Percentiles rank a stretch among this genome's conserved stretches.
Conservation (phyloP, 2,797 vertebrate species). For the Cossypha heuglini region DNA sequence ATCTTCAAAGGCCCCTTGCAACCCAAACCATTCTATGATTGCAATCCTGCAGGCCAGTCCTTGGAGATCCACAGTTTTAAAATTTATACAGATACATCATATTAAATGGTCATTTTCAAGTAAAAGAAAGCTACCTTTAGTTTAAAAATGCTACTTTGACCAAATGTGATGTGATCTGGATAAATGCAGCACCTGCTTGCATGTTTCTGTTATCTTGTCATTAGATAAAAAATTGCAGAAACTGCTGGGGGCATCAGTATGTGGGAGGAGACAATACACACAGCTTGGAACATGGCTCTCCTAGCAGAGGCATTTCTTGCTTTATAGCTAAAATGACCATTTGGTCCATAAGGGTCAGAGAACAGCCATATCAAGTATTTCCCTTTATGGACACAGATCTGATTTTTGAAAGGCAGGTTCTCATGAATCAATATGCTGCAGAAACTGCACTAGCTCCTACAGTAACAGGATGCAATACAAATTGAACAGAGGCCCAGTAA, state of each 20-base stretch:
- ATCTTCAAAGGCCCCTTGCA: background rate
- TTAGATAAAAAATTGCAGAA: background rate
- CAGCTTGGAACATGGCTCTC: background rate
- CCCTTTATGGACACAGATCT: background rate
- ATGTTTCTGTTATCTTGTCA: background rate
- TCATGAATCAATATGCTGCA: fast-evolving
- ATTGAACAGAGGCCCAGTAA: background rate
- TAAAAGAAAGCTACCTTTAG: background rate
- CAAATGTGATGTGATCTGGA: background rate
- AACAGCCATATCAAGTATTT: background rate
- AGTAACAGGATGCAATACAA: background rate
- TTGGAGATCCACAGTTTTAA: background rate
- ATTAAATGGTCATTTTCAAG: background rate
- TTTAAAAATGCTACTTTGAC: background rate
- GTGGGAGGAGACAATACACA: background rate
- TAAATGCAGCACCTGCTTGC: background rate
- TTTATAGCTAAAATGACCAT: background rate
- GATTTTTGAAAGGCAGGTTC: background rate
- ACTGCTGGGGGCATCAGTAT: background rate
- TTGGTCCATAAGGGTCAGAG: background rate
- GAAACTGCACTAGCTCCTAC: background rate
- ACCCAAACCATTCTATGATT: background rate
- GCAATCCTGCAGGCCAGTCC: background rate
- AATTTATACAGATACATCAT: background rate
- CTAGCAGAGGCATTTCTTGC: background rate